Conservation (phyloP, 64 coral and sea anemone species). For the Exaiptasia diaphana region DNA sequence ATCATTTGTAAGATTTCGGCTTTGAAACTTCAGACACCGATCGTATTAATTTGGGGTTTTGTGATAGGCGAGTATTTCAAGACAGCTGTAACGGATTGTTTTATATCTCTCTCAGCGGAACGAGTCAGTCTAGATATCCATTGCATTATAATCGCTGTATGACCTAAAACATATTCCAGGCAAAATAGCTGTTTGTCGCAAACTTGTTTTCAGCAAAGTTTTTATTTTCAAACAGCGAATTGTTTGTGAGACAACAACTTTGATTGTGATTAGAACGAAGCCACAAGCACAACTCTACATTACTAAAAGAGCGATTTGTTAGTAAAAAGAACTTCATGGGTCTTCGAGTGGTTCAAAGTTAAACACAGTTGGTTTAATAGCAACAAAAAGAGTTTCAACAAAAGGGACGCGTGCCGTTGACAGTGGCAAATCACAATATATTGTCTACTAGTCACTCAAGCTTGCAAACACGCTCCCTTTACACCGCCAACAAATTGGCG, state of each 20-base stretch:
- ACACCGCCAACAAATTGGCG: neutral
- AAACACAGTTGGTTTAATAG: neutral
- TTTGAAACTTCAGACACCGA: neutral
- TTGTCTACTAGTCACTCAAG: no score
- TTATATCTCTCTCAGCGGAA: neutral
- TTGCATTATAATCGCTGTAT: slow-evolving; percentile 1
- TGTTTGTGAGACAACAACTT: neutral
- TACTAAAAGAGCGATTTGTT: neutral
- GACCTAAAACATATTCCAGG: no score
- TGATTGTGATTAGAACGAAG: no score
- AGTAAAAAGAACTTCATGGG: neutral
- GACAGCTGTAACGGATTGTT: neutral
- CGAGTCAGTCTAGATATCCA: neutral
- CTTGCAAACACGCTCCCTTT: no score
- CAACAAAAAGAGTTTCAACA: neutral
- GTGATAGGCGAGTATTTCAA: neutral
- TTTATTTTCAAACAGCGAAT: neutral
- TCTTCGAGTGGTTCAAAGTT: neutral
- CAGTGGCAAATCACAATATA: no score
- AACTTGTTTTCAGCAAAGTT: neutral
- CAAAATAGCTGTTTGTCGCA: neutral
- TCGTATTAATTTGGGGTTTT: neutral
- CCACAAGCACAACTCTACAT: no score
- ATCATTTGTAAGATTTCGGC: neutral
- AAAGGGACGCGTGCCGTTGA: slow-evolving; percentile 8